Conservation (phyloP, 53 echinoderm and acorn worm genomes). For the Astropecten irregularis region DNA sequence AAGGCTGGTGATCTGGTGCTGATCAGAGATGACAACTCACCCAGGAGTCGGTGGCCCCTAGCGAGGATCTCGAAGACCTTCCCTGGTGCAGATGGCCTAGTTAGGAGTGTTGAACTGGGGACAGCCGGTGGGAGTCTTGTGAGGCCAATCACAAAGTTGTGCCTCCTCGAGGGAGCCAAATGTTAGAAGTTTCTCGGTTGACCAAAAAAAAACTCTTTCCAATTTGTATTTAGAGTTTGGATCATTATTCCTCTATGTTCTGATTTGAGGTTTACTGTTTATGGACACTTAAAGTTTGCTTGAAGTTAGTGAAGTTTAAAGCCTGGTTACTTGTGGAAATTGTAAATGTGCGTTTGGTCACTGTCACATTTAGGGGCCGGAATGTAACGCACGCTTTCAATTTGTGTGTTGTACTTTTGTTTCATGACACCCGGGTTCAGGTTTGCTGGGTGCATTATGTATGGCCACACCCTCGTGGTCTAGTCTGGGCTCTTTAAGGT, state of each 20-base stretch:
- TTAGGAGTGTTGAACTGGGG: conserved; percentile 44
- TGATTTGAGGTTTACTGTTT: neutral
- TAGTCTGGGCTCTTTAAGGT: too few relatives aligned
- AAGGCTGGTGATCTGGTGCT: conserved; percentile 47
- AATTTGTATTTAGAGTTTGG: neutral
- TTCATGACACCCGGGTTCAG: too few relatives aligned
- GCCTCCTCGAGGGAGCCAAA: conserved; percentile 8
- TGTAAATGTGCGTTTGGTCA: neutral
- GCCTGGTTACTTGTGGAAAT: neutral
- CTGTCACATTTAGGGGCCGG: neutral
- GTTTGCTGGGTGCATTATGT: too few relatives aligned
- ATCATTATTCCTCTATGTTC: neutral
- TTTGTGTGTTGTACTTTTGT: too few relatives aligned
- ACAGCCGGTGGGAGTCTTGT: conserved; percentile 27
- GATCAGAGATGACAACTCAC: conserved; percentile 48
- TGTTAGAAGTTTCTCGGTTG: neutral
- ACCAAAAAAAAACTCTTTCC: conserved; percentile 37
- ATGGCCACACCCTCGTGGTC: too few relatives aligned
- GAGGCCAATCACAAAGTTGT: conserved; percentile 55
- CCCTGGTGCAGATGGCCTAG: conserved; percentile 39
- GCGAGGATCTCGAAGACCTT: conserved; percentile 32
- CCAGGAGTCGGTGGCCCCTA: conserved; percentile 50
- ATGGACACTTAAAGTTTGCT: too few relatives aligned
- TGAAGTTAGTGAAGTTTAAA: neutral
- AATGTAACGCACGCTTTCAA: neutral